phyloP scores from a whole-genome alignment of 1,140 invertebrate species.

The Adoxophyes honmai region DNA sequence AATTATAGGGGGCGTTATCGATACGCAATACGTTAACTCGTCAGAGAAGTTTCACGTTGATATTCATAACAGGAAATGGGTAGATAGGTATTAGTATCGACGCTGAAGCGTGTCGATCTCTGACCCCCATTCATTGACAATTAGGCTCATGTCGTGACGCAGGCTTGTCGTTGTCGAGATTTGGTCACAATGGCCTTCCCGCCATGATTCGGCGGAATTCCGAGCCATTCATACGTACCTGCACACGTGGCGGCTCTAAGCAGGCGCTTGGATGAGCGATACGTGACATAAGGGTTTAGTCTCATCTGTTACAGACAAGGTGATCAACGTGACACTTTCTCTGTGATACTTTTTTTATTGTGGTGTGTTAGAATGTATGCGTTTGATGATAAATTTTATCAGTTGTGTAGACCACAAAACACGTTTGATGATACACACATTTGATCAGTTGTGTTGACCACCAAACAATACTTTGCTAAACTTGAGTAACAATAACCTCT shows the following conservation, averaged over 20 bases:
- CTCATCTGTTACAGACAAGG: neutral
- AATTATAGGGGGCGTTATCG: slow-evolving; percentile 5
- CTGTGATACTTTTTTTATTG: neutral
- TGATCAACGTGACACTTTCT: slow-evolving; percentile 8
- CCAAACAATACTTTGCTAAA: too few species aligned
- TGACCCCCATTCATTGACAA: slow-evolving; percentile 71
- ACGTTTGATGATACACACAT: too few species aligned
- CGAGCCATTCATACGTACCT: slow-evolving; percentile 52
- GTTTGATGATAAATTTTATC: too few species aligned
- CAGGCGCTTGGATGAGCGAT: slow-evolving; percentile 2
- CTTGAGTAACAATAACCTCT: too few species aligned
- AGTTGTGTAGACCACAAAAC: too few species aligned
- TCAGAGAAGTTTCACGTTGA: slow-evolving; percentile 20
- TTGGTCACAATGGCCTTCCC: slow-evolving; percentile 69
- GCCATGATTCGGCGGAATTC: slow-evolving; percentile 62
- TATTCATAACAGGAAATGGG: slow-evolving; percentile 56
- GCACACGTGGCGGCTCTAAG: slow-evolving; percentile 11
- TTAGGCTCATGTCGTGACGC: slow-evolving; percentile 58
- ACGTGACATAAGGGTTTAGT: slow-evolving; percentile 10
- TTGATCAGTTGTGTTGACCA: too few species aligned
- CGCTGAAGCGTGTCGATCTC: slow-evolving; percentile 48
- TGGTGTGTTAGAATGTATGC: too few species aligned
- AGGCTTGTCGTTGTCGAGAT: slow-evolving; percentile 51
- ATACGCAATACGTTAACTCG: slow-evolving; percentile 5
- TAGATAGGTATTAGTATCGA: slow-evolving; percentile 44